Evolutionary conservation across 2,797 vertebrate genomes (phyloP), one percentile per base, ranked within the genome.

Genomic region (Galaxias olidus): DNA sequence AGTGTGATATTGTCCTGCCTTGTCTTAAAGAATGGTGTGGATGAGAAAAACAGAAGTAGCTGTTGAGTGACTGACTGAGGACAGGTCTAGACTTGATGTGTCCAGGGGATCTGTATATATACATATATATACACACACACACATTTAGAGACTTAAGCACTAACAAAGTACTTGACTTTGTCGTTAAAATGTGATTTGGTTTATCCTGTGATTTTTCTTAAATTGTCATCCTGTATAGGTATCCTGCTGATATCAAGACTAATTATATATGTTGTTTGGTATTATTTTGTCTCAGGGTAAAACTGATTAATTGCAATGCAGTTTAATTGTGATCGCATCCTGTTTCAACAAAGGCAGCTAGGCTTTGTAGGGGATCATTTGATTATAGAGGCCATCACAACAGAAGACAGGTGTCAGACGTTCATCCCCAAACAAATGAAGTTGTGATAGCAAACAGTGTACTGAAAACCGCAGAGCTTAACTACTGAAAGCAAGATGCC

Each of bases 391-490:
- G 75, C 83, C 70, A 78, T 61, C 59, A 58, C 40, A 17, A 53
- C 51, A 56, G 43, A 62, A 47, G 68, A 76, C 71, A 80, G 71
- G 70, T 72, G 63, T 47, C 69, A 4, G 42, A 40, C 67, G 71
- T 80, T 81, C 42, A 79, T 72, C 73, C 60, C 46, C 73, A 88
- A 86, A 88, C 83, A 89, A 69, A 71, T 51, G 0, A 74, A 74
- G 85, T 84, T 83, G 61, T 87, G 78, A 82, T 76, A 86, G 66
- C 71, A 89, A 86, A 88, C 59, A 19, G 56, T 13, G 15, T 70
- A 57, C 47, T 52, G 73, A 71, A 79, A 44, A 61, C 46, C 59
- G 42, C 63, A 48, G 50, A 69, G 60, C 41, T 18, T 4, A 68
- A 30, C 30, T 30, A 30, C 30, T 30, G 30, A 30, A 2, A 30